phyloP scores from a whole-genome alignment of 2,888 invertebrate species.

The Leptopilina syphax region DNA sequence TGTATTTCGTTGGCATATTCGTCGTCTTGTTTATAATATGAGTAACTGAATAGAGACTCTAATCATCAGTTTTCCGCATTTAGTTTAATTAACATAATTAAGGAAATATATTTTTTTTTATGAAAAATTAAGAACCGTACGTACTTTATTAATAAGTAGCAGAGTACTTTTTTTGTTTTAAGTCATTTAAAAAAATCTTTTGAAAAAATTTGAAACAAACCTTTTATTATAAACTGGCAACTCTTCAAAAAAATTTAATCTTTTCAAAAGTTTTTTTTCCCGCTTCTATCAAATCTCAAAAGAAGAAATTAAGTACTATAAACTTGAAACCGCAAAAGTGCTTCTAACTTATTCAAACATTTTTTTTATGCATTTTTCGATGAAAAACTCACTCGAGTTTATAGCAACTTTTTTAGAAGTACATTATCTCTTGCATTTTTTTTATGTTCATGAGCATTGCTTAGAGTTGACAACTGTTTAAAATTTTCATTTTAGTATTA shows the following conservation, averaged over 20 bases:
- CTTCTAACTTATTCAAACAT: background rate
- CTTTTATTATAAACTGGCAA: conserved; percentile 21
- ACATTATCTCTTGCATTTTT: conserved; percentile 6
- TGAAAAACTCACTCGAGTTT: background rate
- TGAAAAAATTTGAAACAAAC: background rate
- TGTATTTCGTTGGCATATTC: too few relatives aligned
- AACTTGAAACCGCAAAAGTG: background rate
- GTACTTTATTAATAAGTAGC: too few relatives aligned
- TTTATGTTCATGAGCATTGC: background rate
- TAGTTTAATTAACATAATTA: too few relatives aligned
- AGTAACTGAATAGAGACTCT: too few relatives aligned
- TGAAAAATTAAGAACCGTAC: too few relatives aligned
- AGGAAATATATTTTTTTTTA: too few relatives aligned
- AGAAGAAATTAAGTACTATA: background rate
- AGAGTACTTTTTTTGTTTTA: too few relatives aligned
- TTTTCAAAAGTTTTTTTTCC: conserved; percentile 6
- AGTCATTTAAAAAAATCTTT: background rate
- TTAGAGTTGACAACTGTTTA: background rate
- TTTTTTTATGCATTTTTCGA: conserved; percentile 17
- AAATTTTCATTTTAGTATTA: background rate
- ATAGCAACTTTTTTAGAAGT: conserved; percentile 1
- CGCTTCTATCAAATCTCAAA: conserved; percentile 23
- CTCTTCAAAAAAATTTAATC: background rate
- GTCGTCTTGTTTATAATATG: too few relatives aligned
- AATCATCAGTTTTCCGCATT: too few relatives aligned